Base-by-base conservation (phyloP, 1,140 invertebrate species). In the Drosophila ercepeae region DNA sequence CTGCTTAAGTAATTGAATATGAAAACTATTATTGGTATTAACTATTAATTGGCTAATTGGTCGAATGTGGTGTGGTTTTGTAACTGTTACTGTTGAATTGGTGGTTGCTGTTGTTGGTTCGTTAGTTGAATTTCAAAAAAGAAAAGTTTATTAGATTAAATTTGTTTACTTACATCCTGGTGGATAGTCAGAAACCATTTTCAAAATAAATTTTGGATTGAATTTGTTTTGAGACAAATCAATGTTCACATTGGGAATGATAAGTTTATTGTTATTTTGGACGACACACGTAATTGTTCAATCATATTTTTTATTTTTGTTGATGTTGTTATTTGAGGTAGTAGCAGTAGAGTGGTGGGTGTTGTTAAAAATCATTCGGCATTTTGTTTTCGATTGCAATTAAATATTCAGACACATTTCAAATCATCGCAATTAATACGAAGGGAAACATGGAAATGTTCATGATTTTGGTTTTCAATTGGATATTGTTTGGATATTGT, bases 131-230 rank as follows among this genome's bases (percentile, higher is more conserved):
- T 64, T 50, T 51, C 46, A 69, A 36, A 67, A 52, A 48, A 34
- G 52, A 39, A 60, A 71, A 72, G 48, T 49, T 60, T 60, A 36
- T 36, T 71, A 53, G 61, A 36, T 55, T 75, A 81, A 27, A 60
- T 63, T 81, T 71, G 59, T 82, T 83, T 83, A 83, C 79, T 83
- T 83, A 83, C 79, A 83, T 83, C 79, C 79, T 83, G 75, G 72
- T 75, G 57, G 57, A 81, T 74, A 69, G 46, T 78, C 72, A 79
- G 75, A 79, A 76, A 83, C 77, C 77, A 75, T 79, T 25, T 82
- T 77, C 42, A 71, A 81, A 75, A 71, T 39, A 58, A 71, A 78
- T 67, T 78, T 68, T 65, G 70, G 69, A 63, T 68, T 65, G 70
- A 57, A 63, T 74, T 73, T 73, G 69, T 74, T 64, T 72, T 73